Conservation (phyloP, 2,113 vertebrate genomes). For the Pseudonaja textilis region DNA sequence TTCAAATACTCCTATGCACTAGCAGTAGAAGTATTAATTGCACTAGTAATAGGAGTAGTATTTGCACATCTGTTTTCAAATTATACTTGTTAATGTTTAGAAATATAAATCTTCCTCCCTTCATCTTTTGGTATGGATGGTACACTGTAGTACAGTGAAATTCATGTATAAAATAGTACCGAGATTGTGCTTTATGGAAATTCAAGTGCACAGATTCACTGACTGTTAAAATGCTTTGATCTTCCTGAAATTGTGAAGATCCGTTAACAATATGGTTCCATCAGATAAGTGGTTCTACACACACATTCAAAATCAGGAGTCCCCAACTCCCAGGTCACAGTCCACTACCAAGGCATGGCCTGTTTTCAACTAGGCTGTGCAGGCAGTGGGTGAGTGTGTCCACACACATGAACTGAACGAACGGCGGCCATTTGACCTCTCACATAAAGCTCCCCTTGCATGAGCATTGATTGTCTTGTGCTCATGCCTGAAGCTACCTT, state of each 20-base stretch:
- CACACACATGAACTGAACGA: not conserved
- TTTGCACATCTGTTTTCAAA: not conserved
- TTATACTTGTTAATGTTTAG: not conserved
- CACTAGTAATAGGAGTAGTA: not conserved
- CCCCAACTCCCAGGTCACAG: fast-evolving
- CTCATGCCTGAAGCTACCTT: not conserved
- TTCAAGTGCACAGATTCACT: not conserved
- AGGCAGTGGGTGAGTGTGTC: not conserved
- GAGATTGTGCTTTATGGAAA: not conserved
- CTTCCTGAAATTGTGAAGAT: not conserved
- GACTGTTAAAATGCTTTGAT: not conserved
- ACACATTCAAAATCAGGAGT: not conserved
- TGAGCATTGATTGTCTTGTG: not conserved
- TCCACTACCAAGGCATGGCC: not conserved
- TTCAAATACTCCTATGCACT: not conserved
- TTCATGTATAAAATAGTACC: not conserved
- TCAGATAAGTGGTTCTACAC: not conserved
- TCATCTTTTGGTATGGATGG: no score
- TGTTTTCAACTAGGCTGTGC: not conserved
- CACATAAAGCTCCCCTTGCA: not conserved
- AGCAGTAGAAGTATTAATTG: not conserved
- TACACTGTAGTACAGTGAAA: not conserved
- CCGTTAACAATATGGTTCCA: not conserved
- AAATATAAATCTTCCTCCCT: not conserved
- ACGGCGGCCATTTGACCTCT: not conserved